These are phyloP conservation scores for Cheilosia grossa DNA, from an alignment of 2,888 invertebrate genomes.

Conservation along the genomic window DNA sequence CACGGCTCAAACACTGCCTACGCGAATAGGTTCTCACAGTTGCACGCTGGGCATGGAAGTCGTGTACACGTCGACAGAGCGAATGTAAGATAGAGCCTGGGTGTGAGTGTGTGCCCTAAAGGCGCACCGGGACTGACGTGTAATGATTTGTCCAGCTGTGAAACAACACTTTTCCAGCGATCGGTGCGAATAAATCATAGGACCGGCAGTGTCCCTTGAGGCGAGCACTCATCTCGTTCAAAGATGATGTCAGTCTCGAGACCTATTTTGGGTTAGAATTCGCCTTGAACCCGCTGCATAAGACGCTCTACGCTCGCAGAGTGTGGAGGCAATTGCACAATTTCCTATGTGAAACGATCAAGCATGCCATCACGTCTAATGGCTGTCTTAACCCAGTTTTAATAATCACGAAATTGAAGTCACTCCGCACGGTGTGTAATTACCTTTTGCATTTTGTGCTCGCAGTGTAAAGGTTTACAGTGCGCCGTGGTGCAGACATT, in stretches of 20 bases:
- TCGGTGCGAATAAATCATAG: slow-evolving; percentile 67
- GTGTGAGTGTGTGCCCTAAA: slow-evolving; percentile 40
- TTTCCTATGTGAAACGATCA: slow-evolving; percentile 42
- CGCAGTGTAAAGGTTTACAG: background rate
- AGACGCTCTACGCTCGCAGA: background rate
- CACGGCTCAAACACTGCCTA: slow-evolving; percentile 67
- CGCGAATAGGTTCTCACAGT: slow-evolving; percentile 56
- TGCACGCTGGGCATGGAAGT: slow-evolving; percentile 60
- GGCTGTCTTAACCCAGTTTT: slow-evolving; percentile 78
- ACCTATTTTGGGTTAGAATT: slow-evolving; percentile 15
- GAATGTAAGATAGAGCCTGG: background rate
- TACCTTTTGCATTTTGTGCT: slow-evolving; percentile 76
- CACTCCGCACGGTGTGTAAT: slow-evolving; percentile 76
- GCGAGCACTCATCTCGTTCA: slow-evolving; percentile 32
- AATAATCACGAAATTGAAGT: slow-evolving; percentile 79
- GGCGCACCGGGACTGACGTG: slow-evolving; percentile 64
- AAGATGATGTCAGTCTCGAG: slow-evolving; percentile 53
- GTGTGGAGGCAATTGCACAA: slow-evolving; percentile 29
- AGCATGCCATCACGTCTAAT: slow-evolving; percentile 37
- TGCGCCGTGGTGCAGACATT: slow-evolving; percentile 48
- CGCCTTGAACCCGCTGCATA: slow-evolving; percentile 25
- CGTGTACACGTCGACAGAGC: slow-evolving; percentile 55
- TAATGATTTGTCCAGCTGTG: slow-evolving; percentile 74
- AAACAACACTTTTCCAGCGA: slow-evolving; percentile 68
- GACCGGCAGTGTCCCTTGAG: slow-evolving; percentile 61